Base-by-base conservation (phyloP, 2,113 vertebrate genomes). In the Pampusana beccarii region DNA sequence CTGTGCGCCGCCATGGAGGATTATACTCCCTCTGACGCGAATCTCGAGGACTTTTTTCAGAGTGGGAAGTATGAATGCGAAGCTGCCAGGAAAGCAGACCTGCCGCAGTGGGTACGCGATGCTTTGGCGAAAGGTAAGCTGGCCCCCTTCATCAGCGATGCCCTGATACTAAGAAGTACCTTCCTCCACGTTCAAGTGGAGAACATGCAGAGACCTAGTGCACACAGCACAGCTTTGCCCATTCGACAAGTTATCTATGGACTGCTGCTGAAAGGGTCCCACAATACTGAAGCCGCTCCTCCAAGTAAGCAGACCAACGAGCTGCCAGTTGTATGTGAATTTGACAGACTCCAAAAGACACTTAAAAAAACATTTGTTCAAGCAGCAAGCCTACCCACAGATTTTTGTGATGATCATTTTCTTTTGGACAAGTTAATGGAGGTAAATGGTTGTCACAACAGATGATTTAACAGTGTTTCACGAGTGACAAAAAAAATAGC, bases 141-240 rank as follows among this genome's bases (percentile, higher is more conserved):
- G 12, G 80, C 98, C 42, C 98, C 99, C 0, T 94, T 98, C 56
- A 36, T 98, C 84, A 95, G 98, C 28, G 98, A 99, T 89, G 98
- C 97, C 48, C 81, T 99, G 74, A 91, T 99, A 8, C 98, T 99
- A 51, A 98, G 67, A 53, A 98, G 98, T 70, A 98, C 97, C n/a
- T 92, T 99, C 84, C 98, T 99, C 21, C 96, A 97, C 2, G 97
- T 98, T 7, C 99, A 99, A 86, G 99, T 99, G 81, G 99, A 99
- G 96, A 98, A 99, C 94, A 98, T 98, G 95, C 98, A 97, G 91
- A 97, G 94, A 29, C 81, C 98, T 31, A 99, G 98, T 50, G 99
- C 99, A 57, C 98, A 99, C 36, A 74, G 84, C 24, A 28, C 97
- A 7, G 97, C 99, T 23, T 81, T 95, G 94, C 94, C 98, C 73